phyloP scores from a whole-genome alignment of 2,888 invertebrate species.

The Yponomeuta cagnagella region DNA sequence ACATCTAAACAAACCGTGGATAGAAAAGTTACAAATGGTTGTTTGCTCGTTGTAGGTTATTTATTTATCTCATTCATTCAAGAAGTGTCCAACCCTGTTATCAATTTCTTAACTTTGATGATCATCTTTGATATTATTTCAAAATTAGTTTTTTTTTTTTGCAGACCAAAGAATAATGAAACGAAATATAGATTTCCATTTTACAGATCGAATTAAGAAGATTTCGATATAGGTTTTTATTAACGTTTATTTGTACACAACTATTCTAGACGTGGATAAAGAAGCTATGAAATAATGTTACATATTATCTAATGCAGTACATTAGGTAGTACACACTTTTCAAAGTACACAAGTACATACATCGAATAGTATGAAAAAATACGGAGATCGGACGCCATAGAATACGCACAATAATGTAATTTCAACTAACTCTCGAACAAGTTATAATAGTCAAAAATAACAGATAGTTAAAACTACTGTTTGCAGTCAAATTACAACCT shows the following conservation, averaged over 20 bases:
- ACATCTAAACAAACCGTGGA: too few species aligned
- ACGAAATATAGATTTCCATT: too few species aligned
- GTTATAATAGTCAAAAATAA: neutral
- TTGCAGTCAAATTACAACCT: neutral
- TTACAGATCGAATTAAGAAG: neutral
- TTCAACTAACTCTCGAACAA: neutral
- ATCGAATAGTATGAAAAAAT: neutral
- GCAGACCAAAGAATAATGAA: too few species aligned
- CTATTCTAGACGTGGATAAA: slow-evolving; percentile 39
- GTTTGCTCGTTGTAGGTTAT: too few species aligned
- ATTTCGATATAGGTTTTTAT: slow-evolving; percentile 24
- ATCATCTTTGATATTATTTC: too few species aligned
- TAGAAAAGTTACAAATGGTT: too few species aligned
- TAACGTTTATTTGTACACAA: slow-evolving; percentile 64
- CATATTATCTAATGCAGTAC: slow-evolving; percentile 15
- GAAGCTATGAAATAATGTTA: slow-evolving; percentile 46
- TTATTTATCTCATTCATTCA: too few species aligned
- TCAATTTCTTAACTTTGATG: too few species aligned
- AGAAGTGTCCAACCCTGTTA: too few species aligned
- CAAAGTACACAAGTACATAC: neutral
- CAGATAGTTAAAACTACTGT: neutral
- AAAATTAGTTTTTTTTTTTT: too few species aligned
- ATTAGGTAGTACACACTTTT: slow-evolving; percentile 2
- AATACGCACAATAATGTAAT: neutral
- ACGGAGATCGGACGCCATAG: slow-evolving; percentile 7